These are phyloP conservation scores for Sanderia malayensis DNA, from an alignment of 30 jellyfish, hydroid and myxozoan species.

Conservation along the genomic window DNA sequence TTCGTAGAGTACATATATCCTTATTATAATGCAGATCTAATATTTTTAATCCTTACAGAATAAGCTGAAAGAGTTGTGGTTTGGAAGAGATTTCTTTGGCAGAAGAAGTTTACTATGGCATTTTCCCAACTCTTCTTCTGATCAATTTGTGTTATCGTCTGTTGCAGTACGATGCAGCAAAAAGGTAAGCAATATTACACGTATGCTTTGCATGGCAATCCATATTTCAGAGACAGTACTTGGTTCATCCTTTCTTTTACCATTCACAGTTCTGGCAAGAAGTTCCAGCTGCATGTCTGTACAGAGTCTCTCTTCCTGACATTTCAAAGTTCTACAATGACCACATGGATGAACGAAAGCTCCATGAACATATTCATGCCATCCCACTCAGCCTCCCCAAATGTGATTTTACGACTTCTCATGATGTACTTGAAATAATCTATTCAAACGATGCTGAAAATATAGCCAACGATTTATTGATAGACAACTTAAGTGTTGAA, in stretches of 20 bases:
- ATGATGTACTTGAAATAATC: too few relatives aligned
- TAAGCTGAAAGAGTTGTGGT: constrained; percentile 58
- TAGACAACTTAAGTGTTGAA: too few relatives aligned
- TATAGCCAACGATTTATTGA: too few relatives aligned
- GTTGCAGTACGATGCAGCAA: constrained; percentile 18
- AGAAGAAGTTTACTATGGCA: constrained; percentile 86
- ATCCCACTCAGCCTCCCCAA: neutral
- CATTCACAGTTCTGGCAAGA: constrained; percentile 66
- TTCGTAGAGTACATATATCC: too few relatives aligned
- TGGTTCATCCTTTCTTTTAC: too few relatives aligned
- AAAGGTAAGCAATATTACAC: too few relatives aligned
- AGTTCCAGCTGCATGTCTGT: constrained; percentile 71
- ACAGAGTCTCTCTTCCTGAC: constrained; percentile 26
- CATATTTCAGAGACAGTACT: too few relatives aligned
- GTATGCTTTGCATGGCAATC: too few relatives aligned
- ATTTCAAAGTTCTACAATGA: neutral
- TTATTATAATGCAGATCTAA: too few relatives aligned
- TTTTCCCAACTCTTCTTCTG: constrained; percentile 16
- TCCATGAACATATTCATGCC: neutral
- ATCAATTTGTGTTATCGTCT: constrained; percentile 59
- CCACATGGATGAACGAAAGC: neutral
- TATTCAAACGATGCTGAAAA: too few relatives aligned
- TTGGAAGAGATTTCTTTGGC: constrained; percentile 90
- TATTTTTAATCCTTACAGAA: constrained; percentile 21
- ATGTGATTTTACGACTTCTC: neutral